A percentile compares a stretch with the other conserved stretches of the same genome.
Conservation (phyloP, 1,140 invertebrate genomes). For the Leptoteleia sp. region DNA sequence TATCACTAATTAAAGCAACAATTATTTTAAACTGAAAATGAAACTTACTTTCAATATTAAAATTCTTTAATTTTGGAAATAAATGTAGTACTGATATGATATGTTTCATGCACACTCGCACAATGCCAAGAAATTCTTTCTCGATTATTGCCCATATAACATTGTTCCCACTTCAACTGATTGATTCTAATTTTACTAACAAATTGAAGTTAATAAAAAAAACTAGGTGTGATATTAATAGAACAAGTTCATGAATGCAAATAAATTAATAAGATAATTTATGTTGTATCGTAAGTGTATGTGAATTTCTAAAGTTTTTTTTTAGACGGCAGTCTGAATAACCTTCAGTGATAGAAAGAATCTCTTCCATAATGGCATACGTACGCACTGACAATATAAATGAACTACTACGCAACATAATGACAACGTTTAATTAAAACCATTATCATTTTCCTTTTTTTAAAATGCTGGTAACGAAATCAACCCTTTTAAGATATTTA, state of each 20-base stretch:
- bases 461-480: too few relatives aligned
- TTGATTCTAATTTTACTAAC: slow-evolving; percentile 18
- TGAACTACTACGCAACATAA: too few relatives aligned
- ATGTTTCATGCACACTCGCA: neutral
- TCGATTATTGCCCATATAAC: slow-evolving; percentile 1
- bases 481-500: too few relatives aligned
- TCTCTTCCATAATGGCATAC: too few relatives aligned
- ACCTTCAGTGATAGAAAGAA: slow-evolving; percentile 3
- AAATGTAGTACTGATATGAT: neutral
- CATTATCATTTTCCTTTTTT: too few relatives aligned
- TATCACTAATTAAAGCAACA: too few relatives aligned
- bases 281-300: neutral
- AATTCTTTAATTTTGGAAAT: neutral
- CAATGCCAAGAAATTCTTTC: slow-evolving; percentile 7
- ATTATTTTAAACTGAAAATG: neutral
- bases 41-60: slow-evolving; percentile 7
- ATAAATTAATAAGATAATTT: slow-evolving; percentile 4
- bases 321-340: neutral
- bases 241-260: slow-evolving; percentile 4
- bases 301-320: neutral
- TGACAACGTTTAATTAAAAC: too few relatives aligned
- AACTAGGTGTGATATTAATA: neutral
- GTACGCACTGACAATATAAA: too few relatives aligned
- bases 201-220: slow-evolving; percentile 10
- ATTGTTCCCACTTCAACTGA: slow-evolving; percentile 8